Conservation (phyloP, 2,113 vertebrate genomes). For the Cynopterus brachyotis region DNA sequence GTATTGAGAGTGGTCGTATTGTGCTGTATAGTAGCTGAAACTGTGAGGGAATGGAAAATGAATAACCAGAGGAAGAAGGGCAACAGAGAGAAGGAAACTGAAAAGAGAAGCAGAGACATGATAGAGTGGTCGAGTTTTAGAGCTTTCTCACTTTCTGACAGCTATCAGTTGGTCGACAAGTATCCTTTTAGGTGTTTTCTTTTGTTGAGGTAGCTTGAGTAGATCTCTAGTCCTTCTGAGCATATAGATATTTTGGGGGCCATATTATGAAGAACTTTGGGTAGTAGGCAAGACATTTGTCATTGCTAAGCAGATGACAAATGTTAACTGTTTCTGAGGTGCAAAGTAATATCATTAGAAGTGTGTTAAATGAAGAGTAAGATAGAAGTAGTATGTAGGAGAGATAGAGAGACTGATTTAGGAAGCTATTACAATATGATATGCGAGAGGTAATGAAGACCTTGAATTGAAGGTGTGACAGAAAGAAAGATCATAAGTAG, state of each 20-base stretch:
- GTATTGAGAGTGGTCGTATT: neutral
- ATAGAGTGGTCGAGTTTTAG: neutral
- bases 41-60: slow-evolving; percentile 42
- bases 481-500: neutral
- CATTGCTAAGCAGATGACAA: neutral
- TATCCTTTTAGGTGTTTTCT: neutral
- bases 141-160: neutral
- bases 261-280: slow-evolving; percentile 13
- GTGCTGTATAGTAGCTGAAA: neutral
- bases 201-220: neutral
- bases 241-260: neutral
- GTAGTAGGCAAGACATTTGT: neutral
- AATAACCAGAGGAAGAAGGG: neutral
- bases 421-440: neutral
- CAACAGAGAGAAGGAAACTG: slow-evolving; percentile 60
- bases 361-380: slow-evolving; percentile 2
- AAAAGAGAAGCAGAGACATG: slow-evolving; percentile 32
- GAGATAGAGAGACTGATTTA: neutral
- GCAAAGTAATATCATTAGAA: neutral
- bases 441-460: neutral
- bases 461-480: neutral
- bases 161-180: neutral
- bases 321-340: slow-evolving; percentile 29
- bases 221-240: neutral
- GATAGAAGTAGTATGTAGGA: neutral